Conservation (phyloP, 2,888 invertebrate genomes). For the Callyntrura sp. region DNA sequence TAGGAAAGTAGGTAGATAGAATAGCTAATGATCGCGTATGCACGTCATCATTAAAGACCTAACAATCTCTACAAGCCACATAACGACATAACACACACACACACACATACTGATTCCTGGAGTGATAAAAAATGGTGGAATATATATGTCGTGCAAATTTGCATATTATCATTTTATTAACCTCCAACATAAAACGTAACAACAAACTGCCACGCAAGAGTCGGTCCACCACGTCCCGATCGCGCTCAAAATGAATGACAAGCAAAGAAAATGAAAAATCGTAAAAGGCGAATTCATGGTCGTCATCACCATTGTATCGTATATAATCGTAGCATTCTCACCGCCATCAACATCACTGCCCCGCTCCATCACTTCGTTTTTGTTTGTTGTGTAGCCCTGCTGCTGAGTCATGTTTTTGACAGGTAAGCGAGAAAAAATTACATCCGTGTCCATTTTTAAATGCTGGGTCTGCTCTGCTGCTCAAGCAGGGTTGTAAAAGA, state of each 20-base stretch:
- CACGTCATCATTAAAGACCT: slow-evolving; percentile 40
- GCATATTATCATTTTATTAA: slow-evolving; percentile 44
- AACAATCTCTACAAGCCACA: too few species aligned
- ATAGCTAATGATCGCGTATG: not conserved
- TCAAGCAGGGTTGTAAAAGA: not conserved
- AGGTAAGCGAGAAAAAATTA: slow-evolving; percentile 20
- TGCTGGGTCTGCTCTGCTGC: too few species aligned
- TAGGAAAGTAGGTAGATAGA: not conserved
- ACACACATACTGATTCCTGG: slow-evolving; percentile 38
- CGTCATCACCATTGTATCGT: slow-evolving; percentile 11
- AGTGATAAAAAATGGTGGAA: slow-evolving; percentile 47
- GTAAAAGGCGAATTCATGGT: slow-evolving; percentile 52
- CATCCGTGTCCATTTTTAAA: slow-evolving; percentile 51
- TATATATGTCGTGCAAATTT: slow-evolving; percentile 12
- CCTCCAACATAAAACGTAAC: not conserved
- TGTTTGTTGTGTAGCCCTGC: not conserved
- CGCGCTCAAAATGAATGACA: slow-evolving; percentile 40
- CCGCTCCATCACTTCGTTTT: not conserved
- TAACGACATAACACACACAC: not conserved
- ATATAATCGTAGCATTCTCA: not conserved
- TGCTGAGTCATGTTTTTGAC: slow-evolving; percentile 51
- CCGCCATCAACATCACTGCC: not conserved
- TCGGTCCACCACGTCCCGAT: not conserved
- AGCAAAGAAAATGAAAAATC: slow-evolving; percentile 51
- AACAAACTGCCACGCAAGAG: slow-evolving; percentile 4